Evolutionary conservation across 2,888 invertebrate genomes (phyloP).

Genomic region (Dicycla oo): DNA sequence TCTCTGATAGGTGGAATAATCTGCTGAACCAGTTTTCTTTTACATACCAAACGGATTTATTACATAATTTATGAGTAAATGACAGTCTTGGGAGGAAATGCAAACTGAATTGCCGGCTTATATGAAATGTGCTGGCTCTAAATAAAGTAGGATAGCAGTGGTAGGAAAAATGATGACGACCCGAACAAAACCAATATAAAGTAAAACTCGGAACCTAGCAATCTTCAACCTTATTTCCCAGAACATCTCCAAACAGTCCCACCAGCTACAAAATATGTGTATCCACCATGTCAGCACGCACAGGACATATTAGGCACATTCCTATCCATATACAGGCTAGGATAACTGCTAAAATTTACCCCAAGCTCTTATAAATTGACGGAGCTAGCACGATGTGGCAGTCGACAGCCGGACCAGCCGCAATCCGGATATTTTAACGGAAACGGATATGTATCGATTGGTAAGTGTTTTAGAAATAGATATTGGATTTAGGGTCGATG

Average conservation of each 20-base stretch:
- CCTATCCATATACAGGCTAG: conserved; percentile 63
- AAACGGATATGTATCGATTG: conserved; percentile 73
- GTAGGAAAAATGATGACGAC: neutral
- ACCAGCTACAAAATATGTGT: conserved; percentile 12
- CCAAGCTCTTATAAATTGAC: conserved; percentile 70
- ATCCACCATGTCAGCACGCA: conserved; percentile 15
- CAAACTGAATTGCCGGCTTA: neutral
- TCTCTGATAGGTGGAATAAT: no score
- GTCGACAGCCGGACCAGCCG: conserved; percentile 54
- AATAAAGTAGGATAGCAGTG: neutral
- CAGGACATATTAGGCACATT: conserved; percentile 64
- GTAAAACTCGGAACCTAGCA: no score
- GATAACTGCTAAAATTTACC: conserved; percentile 66
- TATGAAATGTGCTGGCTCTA: neutral
- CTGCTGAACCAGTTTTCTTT: no score
- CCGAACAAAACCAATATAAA: neutral
- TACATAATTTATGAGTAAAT: neutral
- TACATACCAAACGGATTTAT: no score
- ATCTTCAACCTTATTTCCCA: neutral
- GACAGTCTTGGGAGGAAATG: neutral
- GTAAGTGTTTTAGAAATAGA: conserved; percentile 70
- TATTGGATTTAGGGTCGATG: conserved; percentile 28
- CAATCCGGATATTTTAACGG: conserved; percentile 55
- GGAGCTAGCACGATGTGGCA: conserved; percentile 48
- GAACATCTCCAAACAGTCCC: neutral